phyloP scores from a whole-genome alignment of 2,888 invertebrate species.

The Oligia latruncula region DNA sequence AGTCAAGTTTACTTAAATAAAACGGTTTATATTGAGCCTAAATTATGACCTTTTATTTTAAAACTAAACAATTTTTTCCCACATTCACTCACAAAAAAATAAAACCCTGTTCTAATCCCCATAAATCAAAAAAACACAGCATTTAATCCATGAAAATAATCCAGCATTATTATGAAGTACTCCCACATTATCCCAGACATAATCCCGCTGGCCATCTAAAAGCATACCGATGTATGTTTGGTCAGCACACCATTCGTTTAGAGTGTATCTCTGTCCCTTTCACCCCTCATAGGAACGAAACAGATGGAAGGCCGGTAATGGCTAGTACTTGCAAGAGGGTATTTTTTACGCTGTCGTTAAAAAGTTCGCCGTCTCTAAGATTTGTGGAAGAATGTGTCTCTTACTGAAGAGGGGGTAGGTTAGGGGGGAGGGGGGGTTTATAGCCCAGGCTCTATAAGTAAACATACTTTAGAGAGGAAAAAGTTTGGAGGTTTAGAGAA shows the following conservation, averaged over 20 bases:
- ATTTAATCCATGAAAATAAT: constrained; percentile 58
- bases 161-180: constrained; percentile 49
- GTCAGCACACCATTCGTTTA: constrained; percentile 70
- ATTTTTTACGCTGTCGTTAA: constrained; percentile 71
- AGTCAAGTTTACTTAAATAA: not conserved
- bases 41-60: not conserved
- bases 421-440: too few relatives aligned
- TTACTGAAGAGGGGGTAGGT: not conserved
- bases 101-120: constrained; percentile 30
- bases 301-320: constrained; percentile 47
- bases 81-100: not conserved
- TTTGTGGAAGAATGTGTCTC: constrained; percentile 52
- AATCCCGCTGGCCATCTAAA: constrained; percentile 74
- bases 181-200: constrained; percentile 58
- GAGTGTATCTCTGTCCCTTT: constrained; percentile 53
- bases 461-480: not conserved
- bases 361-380: constrained; percentile 68
- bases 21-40: too few relatives aligned
- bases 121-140: constrained; percentile 48
- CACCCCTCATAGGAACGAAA: not conserved
- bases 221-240: constrained; percentile 79
- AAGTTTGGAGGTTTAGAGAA: constrained; percentile 13
- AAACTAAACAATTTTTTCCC: not conserved
- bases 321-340: constrained; percentile 52
- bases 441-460: not conserved